These are phyloP conservation scores for Cryptus armator DNA, from an alignment of 2,888 invertebrate species.

Conservation along the genomic window DNA sequence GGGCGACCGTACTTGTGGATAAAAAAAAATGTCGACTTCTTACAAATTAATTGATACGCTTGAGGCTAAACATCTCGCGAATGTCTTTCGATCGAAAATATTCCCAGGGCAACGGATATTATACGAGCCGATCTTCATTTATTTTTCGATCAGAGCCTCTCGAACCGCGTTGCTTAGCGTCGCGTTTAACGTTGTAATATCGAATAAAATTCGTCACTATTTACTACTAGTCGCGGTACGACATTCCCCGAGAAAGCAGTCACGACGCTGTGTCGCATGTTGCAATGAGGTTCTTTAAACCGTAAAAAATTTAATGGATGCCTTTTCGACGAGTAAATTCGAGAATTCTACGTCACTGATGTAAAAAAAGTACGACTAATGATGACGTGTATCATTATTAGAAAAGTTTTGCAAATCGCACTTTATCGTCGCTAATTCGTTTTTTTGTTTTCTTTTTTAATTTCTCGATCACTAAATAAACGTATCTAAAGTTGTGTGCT, in stretches of 20 bases:
- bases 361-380: background rate
- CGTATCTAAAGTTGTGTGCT: conserved; percentile 2
- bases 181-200: background rate
- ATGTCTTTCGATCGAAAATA: background rate
- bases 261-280: background rate
- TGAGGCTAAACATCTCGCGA: background rate
- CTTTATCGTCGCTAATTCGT: conserved; percentile 19
- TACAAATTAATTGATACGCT: background rate
- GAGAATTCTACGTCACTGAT: conserved; percentile 11
- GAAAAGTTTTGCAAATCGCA: conserved; percentile 7
- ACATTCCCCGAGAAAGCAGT: background rate
- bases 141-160: background rate
- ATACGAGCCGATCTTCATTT: background rate
- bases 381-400: background rate
- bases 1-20: background rate
- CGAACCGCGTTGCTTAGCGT: background rate
- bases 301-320: conserved; percentile 2
- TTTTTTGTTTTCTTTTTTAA: conserved; percentile 24
- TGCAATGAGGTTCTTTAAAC: background rate
- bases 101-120: background rate
- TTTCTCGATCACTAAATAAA: background rate
- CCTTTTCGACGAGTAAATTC: background rate
- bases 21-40: background rate
- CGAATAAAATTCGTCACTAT: conserved; percentile 1
- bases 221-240: background rate